Evolutionary conservation across 2,888 invertebrate species (phyloP), one percentile per base, ranked within the genome.

Genomic region (Dolomedes plantarius): DNA sequence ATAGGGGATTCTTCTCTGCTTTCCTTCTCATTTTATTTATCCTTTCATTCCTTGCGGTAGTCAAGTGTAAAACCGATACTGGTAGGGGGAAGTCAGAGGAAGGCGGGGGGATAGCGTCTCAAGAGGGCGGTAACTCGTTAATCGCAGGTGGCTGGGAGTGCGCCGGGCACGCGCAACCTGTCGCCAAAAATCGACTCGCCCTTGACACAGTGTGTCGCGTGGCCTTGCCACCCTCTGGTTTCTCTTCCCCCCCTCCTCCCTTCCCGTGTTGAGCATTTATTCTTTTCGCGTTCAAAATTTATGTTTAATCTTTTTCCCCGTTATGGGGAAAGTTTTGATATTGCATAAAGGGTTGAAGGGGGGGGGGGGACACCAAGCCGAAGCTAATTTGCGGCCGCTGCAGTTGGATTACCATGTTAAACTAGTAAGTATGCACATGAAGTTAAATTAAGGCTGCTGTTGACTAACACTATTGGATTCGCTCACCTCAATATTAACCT

Each of bases 121-220:
- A 27, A 65, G 73, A 83, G 82, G 77, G 83, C 73, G 83, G 56
- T 56, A 56, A 23, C 56, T 56, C 23, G 56, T 56, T 56, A 56
- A 56, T 56, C 56, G 73, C 83, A 85, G 83, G 83, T 85, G 83
- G 32, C 39, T 72, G 31, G 72, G 73, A 83, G 82, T 85, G 83
- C 73, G 83, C 50, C 73, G 68, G 83, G 73, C 83, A 85, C 83
- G 83, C 83, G 83, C 83, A 72, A 77, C 76, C 50, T 77, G 83
- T 85, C 83, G 83, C 83, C 83, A 71, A 28, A 68, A 75, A 72
- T 83, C 76, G 72, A 67, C 83, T 73, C 72, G 83, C 83, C 83
- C 83, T 85, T 85, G 83, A 78, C 72, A 78, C 72, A 72, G 64
- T 67, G 68, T 73, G 83, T 85, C 83, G 83, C 72, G 77, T 85